These are phyloP conservation scores for Galaxias olidus DNA, from an alignment of 2,797 vertebrate genomes.

Conservation along the genomic window DNA sequence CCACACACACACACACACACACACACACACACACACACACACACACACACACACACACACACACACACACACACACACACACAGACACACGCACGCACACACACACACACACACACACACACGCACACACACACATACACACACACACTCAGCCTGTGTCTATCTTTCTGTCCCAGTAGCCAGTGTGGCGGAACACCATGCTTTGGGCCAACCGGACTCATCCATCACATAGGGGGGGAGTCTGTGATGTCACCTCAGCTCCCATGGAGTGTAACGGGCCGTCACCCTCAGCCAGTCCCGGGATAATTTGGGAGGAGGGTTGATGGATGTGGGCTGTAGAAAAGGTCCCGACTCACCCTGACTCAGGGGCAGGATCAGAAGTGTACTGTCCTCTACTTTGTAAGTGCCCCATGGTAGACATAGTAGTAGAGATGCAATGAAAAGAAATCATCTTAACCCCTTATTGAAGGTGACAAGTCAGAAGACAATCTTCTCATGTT, in stretches of 20 bases:
- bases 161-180: constrained; percentile 47
- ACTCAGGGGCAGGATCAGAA: not conserved
- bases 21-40: constrained; percentile 22
- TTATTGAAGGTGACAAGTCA: too few relatives aligned
- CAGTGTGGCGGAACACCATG: constrained; percentile 62
- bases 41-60: constrained; percentile 29
- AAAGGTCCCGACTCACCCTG: not conserved
- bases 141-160: constrained; percentile 28
- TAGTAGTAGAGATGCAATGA: not conserved
- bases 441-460: too few relatives aligned
- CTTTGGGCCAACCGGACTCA: constrained; percentile 57
- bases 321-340: constrained; percentile 9
- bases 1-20: constrained; percentile 21
- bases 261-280: constrained; percentile 23
- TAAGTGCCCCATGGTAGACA: too few relatives aligned
- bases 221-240: constrained; percentile 58
- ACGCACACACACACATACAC: constrained; percentile 15
- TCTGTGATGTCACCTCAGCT: constrained; percentile 53
- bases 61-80: constrained; percentile 39
- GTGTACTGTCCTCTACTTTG: too few relatives aligned
- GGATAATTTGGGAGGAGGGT: constrained; percentile 3
- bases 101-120: constrained; percentile 26
- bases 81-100: constrained; percentile 26
- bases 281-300: not conserved
- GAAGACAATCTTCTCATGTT: not conserved